Evolutionary conservation across 2,797 vertebrate genomes (phyloP).

Genomic region (Taeniopygia guttata): DNA sequence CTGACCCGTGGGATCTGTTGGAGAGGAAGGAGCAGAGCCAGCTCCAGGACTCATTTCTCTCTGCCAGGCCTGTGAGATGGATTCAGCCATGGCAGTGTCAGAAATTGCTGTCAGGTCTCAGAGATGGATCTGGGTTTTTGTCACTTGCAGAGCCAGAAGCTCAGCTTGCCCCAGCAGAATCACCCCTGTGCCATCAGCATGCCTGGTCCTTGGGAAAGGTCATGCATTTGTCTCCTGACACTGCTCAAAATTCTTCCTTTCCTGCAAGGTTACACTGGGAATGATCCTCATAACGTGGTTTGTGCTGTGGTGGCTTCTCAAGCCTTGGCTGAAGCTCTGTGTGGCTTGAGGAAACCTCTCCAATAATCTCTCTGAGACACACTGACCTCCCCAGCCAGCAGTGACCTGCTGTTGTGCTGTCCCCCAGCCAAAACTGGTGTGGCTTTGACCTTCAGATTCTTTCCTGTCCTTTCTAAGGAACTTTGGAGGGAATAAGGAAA

Average conservation of each 20-base stretch:
- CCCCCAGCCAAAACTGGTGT: neutral
- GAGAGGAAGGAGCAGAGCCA: constrained; percentile 25
- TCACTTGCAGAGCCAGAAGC: neutral
- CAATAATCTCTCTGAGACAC: neutral
- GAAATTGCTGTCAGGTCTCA: neutral
- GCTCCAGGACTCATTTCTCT: neutral
- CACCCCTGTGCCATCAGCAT: neutral
- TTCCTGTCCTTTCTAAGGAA: neutral
- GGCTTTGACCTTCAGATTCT: neutral
- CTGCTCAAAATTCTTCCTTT: neutral
- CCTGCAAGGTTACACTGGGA: neutral
- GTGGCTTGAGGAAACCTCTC: neutral
- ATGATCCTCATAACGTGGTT: neutral
- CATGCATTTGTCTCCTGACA: neutral
- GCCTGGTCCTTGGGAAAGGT: neutral
- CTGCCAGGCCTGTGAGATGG: neutral
- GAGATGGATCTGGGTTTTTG: neutral
- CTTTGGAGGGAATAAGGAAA: neutral
- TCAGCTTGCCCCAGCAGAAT: neutral
- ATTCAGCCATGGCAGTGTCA: neutral
- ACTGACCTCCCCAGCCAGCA: neutral
- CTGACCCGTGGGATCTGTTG: neutral
- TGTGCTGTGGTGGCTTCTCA: neutral
- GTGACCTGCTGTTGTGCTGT: neutral
- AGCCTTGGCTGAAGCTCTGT: neutral